Base-by-base conservation (phyloP, 2,888 invertebrate species). In the Boloria euphrosyne region DNA sequence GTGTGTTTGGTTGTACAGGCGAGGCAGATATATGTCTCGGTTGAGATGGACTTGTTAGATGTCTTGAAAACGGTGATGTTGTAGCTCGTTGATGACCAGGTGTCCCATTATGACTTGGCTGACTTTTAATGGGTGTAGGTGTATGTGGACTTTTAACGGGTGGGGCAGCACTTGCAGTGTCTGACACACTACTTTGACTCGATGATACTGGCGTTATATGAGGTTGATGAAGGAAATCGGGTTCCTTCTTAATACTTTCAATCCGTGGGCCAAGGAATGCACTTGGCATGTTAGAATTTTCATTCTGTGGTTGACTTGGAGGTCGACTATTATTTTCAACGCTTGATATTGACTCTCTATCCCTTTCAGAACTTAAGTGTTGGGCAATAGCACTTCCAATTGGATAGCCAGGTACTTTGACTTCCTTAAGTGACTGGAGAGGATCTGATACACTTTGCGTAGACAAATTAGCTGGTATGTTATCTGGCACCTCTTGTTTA, bases 211-310 rank as follows among this genome's bases (percentile, higher is more conserved):
- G 92, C 31, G 93, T 93, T n/a, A 91, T 75, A 72, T 90, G 92
- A 62, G 90, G 87, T 75, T 90, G 90, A 74, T 91, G 93, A 79
- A 83, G 84, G 80, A 87, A 93, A 80, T 96, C 95, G 17, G 95
- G 95, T 81, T 96, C 96, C 74, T 95, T 96, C 81, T 96, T 96
- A 70, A 96, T 95, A 75, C 94, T 94, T 53, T 95, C 95, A 74
- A 95, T 89, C 73, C 94, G 93, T 17, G 95, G 95, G 7, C 95
- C 95, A 54, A 94, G 90, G 79, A 94, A 94, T 59, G 90, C 88
- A 80, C 92, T 92, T 44, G 91, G 88, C 73, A 92, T 85, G 71
- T 88, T 93, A 43, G 89, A 78, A 80, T 85, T 84, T 73, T 93
- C 92, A 81, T 87, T 90, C 70, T 89, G 83, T 65, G 92, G 88